A percentile compares a stretch with the other conserved stretches of the same genome.
phyloP scores from a whole-genome alignment of 1,140 invertebrate genomes.

The Temnothorax curvispinosus region DNA sequence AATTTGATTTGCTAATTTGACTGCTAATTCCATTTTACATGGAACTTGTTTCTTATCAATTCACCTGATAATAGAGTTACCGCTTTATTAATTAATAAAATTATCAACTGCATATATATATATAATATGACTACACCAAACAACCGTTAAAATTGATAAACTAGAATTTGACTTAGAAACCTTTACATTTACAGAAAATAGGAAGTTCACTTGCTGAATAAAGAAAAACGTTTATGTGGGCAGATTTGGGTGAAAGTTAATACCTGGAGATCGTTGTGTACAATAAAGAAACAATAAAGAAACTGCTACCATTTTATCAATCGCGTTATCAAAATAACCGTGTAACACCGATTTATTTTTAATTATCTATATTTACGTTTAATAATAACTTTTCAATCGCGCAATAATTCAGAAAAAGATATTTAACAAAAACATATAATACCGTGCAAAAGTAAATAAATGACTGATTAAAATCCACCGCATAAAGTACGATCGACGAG shows the following conservation, averaged over 20 bases:
- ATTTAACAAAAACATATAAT: neutral
- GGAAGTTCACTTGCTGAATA: neutral
- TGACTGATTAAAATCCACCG: neutral
- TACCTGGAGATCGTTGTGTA: neutral
- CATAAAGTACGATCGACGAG: neutral
- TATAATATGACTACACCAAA: neutral
- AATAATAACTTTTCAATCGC: neutral
- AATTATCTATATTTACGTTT: neutral
- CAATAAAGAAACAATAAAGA: neutral
- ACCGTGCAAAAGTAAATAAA: neutral
- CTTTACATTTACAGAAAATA: too few species aligned
- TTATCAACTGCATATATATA: neutral
- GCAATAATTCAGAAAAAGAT: neutral
- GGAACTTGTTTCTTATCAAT: neutral
- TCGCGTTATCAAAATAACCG: neutral
- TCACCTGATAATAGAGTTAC: neutral
- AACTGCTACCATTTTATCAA: neutral
- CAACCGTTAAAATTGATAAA: neutral
- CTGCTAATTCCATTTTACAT: neutral
- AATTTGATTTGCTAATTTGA: neutral
- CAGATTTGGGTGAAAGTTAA: neutral
- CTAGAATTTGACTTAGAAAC: neutral
- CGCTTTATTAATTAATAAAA: neutral
- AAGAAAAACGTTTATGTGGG: neutral
- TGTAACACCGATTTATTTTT: neutral